Conservation (phyloP, 2,113 vertebrate genomes). For the Macaca nemestrina region DNA sequence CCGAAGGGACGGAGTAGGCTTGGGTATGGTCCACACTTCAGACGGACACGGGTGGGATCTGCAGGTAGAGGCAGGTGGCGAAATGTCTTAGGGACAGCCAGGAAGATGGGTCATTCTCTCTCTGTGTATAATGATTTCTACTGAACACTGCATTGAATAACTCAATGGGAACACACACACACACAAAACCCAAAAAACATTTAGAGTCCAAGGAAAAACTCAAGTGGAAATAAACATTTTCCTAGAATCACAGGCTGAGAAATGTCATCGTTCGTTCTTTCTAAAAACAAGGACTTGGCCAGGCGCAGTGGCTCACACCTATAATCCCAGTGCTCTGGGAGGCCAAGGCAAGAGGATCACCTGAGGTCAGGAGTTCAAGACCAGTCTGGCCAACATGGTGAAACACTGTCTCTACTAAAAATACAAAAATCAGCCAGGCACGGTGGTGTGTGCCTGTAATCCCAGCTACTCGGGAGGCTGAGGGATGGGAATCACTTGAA, state of each 20-base stretch:
- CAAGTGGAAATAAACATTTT: not conserved
- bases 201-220: not conserved
- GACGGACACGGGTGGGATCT: not conserved
- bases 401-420: no score
- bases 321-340: no score
- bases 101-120: not conserved
- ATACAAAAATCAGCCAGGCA: no score
- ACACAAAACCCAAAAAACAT: not conserved
- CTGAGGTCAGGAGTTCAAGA: no score
- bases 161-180: not conserved
- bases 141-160: fast-evolving
- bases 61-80: not conserved
- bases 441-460: no score
- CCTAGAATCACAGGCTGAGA: not conserved
- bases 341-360: no score
- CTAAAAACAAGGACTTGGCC: no score
- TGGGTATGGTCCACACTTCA: no score
- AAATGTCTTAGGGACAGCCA: not conserved
- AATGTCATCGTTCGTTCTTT: not conserved
- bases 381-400: no score
- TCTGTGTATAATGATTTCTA: not conserved
- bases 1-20: fast-evolving
- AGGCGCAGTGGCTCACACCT: no score
- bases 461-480: no score
- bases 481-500: no score